A percentile compares a stretch with the other conserved stretches of the same genome.
phyloP scores from a whole-genome alignment of 35 echinoderm and acorn worm genomes.

The Heliocidaris erythrogramma region DNA sequence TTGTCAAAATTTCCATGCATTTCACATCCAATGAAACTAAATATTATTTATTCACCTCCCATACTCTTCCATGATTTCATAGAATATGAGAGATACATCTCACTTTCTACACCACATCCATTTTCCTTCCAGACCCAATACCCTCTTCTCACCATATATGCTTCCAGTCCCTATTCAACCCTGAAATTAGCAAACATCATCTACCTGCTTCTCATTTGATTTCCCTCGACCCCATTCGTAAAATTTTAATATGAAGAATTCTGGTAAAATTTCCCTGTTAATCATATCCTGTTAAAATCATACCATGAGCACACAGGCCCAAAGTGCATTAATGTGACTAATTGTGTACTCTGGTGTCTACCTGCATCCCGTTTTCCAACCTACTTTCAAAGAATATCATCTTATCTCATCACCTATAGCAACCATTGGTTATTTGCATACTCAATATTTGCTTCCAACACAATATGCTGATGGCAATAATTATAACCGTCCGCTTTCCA shows the following conservation, averaged over 20 bases:
- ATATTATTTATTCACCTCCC: not conserved
- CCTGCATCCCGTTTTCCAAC: not conserved
- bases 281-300: not conserved
- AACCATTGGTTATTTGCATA: not conserved
- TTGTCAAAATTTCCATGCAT: not conserved
- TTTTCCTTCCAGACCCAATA: not conserved
- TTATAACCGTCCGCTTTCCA: not conserved
- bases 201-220: not conserved
- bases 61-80: not conserved
- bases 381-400: not conserved
- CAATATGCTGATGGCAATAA: slow-evolving; percentile 17
- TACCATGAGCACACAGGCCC: not conserved
- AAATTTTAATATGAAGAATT: not conserved
- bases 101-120: not conserved
- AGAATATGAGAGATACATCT: not conserved
- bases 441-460: slow-evolving; percentile 17
- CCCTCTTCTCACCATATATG: not conserved
- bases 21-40: not conserved
- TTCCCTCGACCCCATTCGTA: slow-evolving; percentile 6
- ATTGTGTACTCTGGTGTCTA: not conserved
- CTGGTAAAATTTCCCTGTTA: not conserved
- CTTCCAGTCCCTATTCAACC: not conserved
- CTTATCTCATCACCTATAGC: slow-evolving; percentile 2
- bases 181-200: slow-evolving; percentile 2
- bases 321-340: slow-evolving; percentile 12